A percentile compares a stretch with the other conserved stretches of the same genome.
Evolutionary conservation across 2,797 vertebrate genomes (phyloP).

Genomic region (Streptopelia turtur): DNA sequence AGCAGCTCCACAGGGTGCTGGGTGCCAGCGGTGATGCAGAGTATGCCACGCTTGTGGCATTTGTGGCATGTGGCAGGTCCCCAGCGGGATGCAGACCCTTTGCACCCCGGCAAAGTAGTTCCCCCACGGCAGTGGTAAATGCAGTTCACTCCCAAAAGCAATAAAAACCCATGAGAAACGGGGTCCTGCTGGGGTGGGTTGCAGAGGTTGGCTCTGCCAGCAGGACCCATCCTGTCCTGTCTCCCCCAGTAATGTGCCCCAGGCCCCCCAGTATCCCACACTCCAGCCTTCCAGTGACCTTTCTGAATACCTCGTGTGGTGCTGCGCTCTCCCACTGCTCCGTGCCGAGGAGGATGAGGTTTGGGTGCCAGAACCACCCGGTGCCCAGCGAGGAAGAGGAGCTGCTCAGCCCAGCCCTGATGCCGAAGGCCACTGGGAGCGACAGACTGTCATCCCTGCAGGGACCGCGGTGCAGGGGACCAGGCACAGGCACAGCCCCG

Average conservation of each 20-base stretch:
- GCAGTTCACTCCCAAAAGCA: neutral
- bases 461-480: no score
- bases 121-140: rapidly evolving
- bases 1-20: rapidly evolving
- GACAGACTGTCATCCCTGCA: neutral
- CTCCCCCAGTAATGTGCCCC: no score
- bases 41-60: rapidly evolving
- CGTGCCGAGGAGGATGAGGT: rapidly evolving
- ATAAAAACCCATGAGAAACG: rapidly evolving
- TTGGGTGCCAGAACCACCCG: neutral
- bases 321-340: neutral
- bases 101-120: rapidly evolving
- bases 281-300: neutral
- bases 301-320: neutral
- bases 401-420: neutral
- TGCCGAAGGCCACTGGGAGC: neutral
- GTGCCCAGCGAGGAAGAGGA: neutral
- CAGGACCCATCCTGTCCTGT: neutral
- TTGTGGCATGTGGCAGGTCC: rapidly evolving
- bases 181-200: rapidly evolving
- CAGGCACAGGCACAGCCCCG: neutral
- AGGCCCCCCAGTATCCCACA: neutral
- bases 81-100: neutral
- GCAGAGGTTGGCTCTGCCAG: rapidly evolving
- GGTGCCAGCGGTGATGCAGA: neutral